Conservation (phyloP, 1,140 invertebrate species). For the Drosophila pandora region DNA sequence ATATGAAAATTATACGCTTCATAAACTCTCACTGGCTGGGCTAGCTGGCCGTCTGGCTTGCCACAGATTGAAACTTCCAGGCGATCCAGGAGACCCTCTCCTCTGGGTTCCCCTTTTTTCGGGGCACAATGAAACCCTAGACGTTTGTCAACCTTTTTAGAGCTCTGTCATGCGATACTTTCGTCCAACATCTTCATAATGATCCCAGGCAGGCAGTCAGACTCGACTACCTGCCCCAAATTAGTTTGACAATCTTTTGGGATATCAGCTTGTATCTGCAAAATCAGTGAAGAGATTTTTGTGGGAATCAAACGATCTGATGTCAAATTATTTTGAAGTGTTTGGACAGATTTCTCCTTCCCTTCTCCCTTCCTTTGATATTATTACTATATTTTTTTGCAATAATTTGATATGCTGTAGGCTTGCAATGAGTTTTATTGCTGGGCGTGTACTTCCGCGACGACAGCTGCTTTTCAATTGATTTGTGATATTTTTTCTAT, state of each 20-base stretch:
- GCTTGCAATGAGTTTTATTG: conserved; percentile 58
- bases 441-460: conserved; percentile 72
- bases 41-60: conserved; percentile 1
- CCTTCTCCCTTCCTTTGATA: neutral
- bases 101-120: neutral
- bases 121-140: conserved; percentile 56
- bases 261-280: conserved; percentile 27
- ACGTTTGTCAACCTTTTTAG: conserved; percentile 78
- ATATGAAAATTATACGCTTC: conserved; percentile 81
- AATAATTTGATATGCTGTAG: conserved; percentile 70
- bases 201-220: conserved; percentile 27
- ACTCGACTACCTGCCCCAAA: conserved; percentile 69
- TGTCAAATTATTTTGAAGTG: conserved; percentile 84
- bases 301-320: conserved; percentile 73
- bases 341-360: conserved; percentile 74
- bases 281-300: conserved; percentile 56
- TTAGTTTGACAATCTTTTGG: conserved; percentile 76
- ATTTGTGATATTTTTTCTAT: neutral
- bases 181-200: conserved; percentile 73
- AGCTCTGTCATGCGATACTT: conserved; percentile 74
- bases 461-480: conserved; percentile 55
- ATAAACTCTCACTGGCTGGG: conserved; percentile 65
- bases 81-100: conserved; percentile 13
- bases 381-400: conserved; percentile 38
- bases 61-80: conserved; percentile 2